Evolutionary conservation across 2,888 invertebrate genomes (phyloP).

Genomic region (Tinea pellionella): DNA sequence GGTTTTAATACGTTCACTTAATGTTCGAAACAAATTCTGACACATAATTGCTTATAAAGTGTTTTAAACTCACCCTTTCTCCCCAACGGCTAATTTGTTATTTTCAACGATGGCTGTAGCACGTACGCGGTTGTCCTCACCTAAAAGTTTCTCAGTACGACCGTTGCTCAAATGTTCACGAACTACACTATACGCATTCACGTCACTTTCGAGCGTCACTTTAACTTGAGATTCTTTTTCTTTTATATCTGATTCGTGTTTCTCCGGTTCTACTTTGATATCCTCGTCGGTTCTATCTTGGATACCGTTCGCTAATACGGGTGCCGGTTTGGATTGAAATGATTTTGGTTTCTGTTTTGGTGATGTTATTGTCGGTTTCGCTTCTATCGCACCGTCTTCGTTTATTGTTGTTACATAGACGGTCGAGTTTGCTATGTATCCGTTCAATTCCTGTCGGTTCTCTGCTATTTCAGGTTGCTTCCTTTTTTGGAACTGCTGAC

Average conservation of each 20-base stretch:
- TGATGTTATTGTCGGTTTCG: constrained; percentile 57
- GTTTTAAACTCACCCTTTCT: constrained; percentile 62
- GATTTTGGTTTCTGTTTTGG: constrained; percentile 58
- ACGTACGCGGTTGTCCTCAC: constrained; percentile 73
- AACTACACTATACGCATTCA: constrained; percentile 48
- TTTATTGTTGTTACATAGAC: constrained; percentile 85
- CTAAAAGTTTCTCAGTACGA: constrained; percentile 79
- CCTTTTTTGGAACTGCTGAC: neutral
- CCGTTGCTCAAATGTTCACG: constrained; percentile 72
- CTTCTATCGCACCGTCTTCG: constrained; percentile 62
- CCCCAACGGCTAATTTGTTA: constrained; percentile 69
- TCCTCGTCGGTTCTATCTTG: constrained; percentile 31
- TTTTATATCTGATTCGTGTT: constrained; percentile 55
- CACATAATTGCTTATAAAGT: neutral
- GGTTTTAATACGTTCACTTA: neutral
- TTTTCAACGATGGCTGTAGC: constrained; percentile 72
- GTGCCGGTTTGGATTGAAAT: constrained; percentile 56
- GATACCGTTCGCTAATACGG: constrained; percentile 55
- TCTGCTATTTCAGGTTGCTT: constrained; percentile 27
- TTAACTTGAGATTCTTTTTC: constrained; percentile 32
- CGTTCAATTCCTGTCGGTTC: constrained; percentile 75
- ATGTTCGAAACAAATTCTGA: neutral
- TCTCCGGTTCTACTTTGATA: constrained; percentile 43
- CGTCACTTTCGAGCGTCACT: constrained; percentile 45
- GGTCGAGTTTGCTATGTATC: constrained; percentile 83